phyloP scores from a whole-genome alignment of 2,888 invertebrate species.

The Melanostoma mellinum region DNA sequence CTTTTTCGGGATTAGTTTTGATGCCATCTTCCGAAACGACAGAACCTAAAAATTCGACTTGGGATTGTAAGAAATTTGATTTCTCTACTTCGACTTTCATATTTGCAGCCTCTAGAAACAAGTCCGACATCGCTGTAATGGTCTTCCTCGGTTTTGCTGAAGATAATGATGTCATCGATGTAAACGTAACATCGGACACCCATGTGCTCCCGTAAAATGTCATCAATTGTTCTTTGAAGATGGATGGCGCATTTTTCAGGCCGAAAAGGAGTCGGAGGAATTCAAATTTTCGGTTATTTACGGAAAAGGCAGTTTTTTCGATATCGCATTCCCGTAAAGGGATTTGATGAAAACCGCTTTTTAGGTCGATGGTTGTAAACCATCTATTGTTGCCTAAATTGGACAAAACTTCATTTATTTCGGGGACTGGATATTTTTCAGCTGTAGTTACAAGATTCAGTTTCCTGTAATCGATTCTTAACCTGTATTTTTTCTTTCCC shows the following conservation, averaged over 20 bases:
- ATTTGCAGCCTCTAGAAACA: slow-evolving; percentile 27
- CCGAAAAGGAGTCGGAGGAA: no score
- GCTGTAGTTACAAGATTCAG: slow-evolving; percentile 31
- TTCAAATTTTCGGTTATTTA: no score
- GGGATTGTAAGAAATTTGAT: slow-evolving; percentile 15
- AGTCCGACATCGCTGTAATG: slow-evolving; percentile 39
- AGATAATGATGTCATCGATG: slow-evolving; percentile 53
- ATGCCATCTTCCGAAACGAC: no score
- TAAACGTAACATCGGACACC: slow-evolving; percentile 45
- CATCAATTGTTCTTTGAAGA: no score
- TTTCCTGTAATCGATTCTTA: slow-evolving; percentile 37
- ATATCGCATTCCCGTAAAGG: slow-evolving; percentile 13
- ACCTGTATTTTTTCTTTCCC: slow-evolving; percentile 11
- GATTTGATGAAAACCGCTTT: slow-evolving; percentile 39
- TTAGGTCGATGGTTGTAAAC: slow-evolving; percentile 10
- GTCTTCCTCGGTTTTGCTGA: slow-evolving; percentile 37
- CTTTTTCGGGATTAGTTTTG: slow-evolving; percentile 34
- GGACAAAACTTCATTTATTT: not conserved
- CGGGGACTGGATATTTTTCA: not conserved
- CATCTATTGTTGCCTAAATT: not conserved
- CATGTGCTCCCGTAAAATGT: slow-evolving; percentile 17
- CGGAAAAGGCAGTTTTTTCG: no score
- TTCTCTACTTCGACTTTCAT: slow-evolving; percentile 46
- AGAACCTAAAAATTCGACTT: slow-evolving; percentile 39
- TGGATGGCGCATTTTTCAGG: no score